phyloP scores from a whole-genome alignment of 2,797 vertebrate species.

The Lutjanus campechanus region DNA sequence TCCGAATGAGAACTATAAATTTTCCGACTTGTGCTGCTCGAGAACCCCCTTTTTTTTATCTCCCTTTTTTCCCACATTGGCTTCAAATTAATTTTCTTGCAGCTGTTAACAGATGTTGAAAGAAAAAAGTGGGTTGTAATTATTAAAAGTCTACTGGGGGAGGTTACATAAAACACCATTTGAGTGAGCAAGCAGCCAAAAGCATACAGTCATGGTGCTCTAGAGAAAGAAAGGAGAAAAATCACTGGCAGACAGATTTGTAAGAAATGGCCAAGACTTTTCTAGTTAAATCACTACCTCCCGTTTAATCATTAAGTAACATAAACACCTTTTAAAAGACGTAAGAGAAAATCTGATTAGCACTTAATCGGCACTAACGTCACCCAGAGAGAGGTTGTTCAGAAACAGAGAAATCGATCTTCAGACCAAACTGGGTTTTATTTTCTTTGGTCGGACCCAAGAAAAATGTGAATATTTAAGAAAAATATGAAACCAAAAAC shows the following conservation, averaged over 20 bases:
- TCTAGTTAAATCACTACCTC: slow-evolving; percentile 48
- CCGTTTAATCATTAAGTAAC: slow-evolving; percentile 50
- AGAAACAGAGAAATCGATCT: background rate
- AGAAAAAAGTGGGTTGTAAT: slow-evolving; percentile 63
- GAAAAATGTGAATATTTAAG: slow-evolving; percentile 9
- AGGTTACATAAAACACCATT: slow-evolving; percentile 68
- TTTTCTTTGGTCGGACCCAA: background rate
- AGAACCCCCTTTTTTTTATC: slow-evolving; percentile 24
- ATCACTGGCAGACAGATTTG: slow-evolving; percentile 56
- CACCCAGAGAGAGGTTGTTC: background rate
- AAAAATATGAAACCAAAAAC: background rate
- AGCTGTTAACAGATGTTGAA: slow-evolving; percentile 75
- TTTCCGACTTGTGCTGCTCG: slow-evolving; percentile 44
- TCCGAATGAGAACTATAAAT: slow-evolving; percentile 67
- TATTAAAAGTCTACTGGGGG: slow-evolving; percentile 71
- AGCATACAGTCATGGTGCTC: slow-evolving; percentile 38
- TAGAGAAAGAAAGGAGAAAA: slow-evolving; percentile 19
- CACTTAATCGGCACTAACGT: background rate
- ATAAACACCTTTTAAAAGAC: slow-evolving; percentile 49
- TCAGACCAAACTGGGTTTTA: background rate
- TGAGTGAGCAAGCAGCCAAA: slow-evolving; percentile 63
- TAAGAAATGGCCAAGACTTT: slow-evolving; percentile 41
- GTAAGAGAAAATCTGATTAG: slow-evolving; percentile 8
- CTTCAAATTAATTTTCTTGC: slow-evolving; percentile 73
- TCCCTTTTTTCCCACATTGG: background rate